Conservation (phyloP, 2,113 vertebrate species). For the Xenopus tropicalis region UCB_Xtro_10.0 CM004444.2:74764001-74764500, state of each 20-base stretch:
- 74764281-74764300: conserved; percentile 81
- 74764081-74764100: conserved; percentile 70
- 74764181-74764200: conserved; percentile 83
- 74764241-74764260: conserved; percentile 70
- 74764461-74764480: no score
- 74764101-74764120: conserved; percentile 63
- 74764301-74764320: conserved; percentile 95
- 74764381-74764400: conserved; percentile 63
- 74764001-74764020: conserved; percentile 45
- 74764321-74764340: conserved; percentile 93
- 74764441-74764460: no score
- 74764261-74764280: conserved; percentile 73
- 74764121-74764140: conserved; percentile 78
- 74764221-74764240: conserved; percentile 77
- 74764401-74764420: not conserved
- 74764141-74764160: conserved; percentile 85
- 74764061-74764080: conserved; percentile 56
- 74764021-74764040: conserved; percentile 72
- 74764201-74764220: conserved; percentile 83
- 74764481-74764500: no score
- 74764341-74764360: conserved; percentile 75
- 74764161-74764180: conserved; percentile 91
- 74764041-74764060: conserved; percentile 62
- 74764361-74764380: conserved; percentile 77
- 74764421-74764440: no score